Percentiles rank a stretch among this genome's conserved stretches.
Evolutionary conservation across 2,797 vertebrate species (phyloP).

Genomic region (Petrocephalus sullivani): DNA sequence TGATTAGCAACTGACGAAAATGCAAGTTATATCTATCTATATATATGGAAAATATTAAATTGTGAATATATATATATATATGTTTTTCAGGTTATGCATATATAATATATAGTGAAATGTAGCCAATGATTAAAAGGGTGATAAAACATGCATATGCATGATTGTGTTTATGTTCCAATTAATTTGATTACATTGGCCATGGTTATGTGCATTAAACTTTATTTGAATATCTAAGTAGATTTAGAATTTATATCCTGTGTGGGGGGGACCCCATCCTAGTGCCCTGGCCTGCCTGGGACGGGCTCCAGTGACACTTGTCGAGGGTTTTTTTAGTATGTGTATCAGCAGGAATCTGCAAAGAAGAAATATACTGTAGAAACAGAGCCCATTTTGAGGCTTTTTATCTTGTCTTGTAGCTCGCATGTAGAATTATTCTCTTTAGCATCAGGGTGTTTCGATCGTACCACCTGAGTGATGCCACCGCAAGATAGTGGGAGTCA

Average conservation of each 20-base stretch:
- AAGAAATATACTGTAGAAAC: neutral
- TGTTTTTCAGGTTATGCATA: neutral
- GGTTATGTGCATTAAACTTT: conserved; percentile 23
- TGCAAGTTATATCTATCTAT: neutral
- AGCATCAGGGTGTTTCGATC: neutral
- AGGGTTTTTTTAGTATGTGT: neutral
- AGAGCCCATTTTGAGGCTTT: neutral
- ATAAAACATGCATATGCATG: conserved; percentile 30
- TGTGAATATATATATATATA: neutral
- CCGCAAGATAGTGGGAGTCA: neutral
- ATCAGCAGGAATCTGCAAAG: neutral
- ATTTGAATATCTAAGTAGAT: conserved; percentile 12
- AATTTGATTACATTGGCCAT: conserved; percentile 23
- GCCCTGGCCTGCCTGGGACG: neutral
- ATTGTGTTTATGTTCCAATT: conserved; percentile 33
- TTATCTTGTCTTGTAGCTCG: neutral
- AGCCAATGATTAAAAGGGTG: conserved; percentile 29
- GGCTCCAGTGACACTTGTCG: neutral
- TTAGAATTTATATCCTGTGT: neutral
- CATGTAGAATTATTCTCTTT: neutral
- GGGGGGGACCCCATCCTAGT: neutral
- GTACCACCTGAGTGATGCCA: neutral
- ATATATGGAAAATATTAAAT: neutral
- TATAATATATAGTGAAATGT: conserved; percentile 33
- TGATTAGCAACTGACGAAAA: neutral